A percentile compares a stretch with the other conserved stretches of the same genome.
phyloP scores from a whole-genome alignment of 2,113 vertebrate genomes.

The Neolamprologus modestus region DNA sequence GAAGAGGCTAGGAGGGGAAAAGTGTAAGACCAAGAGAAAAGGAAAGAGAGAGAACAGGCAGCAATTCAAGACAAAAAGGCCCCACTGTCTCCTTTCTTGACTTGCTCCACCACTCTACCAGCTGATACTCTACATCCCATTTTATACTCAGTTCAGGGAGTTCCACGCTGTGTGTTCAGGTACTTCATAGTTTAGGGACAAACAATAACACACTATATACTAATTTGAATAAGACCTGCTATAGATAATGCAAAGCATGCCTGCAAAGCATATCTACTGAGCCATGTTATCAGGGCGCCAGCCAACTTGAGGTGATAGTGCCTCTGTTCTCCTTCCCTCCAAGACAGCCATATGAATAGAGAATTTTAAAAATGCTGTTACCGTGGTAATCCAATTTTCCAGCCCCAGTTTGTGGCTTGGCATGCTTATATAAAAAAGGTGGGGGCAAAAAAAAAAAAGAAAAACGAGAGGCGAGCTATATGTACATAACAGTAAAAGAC shows the following conservation, averaged over 20 bases:
- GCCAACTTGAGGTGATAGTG: neutral
- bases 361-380: slow-evolving; percentile 47
- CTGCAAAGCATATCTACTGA: neutral
- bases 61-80: slow-evolving; percentile 13
- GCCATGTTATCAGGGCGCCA: neutral
- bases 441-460: neutral
- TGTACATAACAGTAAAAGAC: neutral
- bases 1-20: neutral
- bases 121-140: slow-evolving; percentile 22
- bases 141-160: neutral
- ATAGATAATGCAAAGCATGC: neutral
- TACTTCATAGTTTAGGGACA: neutral
- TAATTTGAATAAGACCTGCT: neutral
- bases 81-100: slow-evolving; percentile 17
- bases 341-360: neutral
- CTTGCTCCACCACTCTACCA: neutral
- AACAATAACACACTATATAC: neutral
- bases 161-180: neutral
- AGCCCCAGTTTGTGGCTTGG: slow-evolving; percentile 8
- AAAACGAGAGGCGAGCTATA: neutral
- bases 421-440: neutral
- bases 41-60: neutral
- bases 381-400: slow-evolving; percentile 58
- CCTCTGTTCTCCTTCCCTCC: slow-evolving; percentile 5
- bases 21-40: neutral